phyloP scores from a whole-genome alignment of 92 coral and sea anemone species.

The Scolanthus callimorphus region DNA sequence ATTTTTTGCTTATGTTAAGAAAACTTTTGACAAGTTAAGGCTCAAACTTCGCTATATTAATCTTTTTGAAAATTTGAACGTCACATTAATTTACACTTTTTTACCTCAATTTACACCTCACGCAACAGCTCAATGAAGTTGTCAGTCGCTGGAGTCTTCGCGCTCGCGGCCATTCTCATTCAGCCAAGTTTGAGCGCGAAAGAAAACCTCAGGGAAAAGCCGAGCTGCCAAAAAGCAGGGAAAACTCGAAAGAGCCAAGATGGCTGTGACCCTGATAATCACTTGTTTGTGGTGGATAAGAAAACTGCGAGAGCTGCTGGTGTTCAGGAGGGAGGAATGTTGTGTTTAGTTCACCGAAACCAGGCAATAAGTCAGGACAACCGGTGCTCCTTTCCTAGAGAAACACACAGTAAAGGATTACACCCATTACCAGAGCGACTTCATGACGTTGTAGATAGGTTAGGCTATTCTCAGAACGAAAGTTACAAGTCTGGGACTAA shows the following conservation, averaged over 20 bases:
- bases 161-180: too few relatives aligned
- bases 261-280: neutral
- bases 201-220: too few relatives aligned
- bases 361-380: conserved; percentile 18
- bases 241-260: too few relatives aligned
- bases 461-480: neutral
- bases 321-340: neutral
- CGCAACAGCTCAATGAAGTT: neutral
- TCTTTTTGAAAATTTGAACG: neutral
- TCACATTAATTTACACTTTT: too few relatives aligned
- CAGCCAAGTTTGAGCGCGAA: too few relatives aligned
- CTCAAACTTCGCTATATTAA: neutral
- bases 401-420: neutral
- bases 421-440: conserved; percentile 1
- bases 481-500: conserved; percentile 10
- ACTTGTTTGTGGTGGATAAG: too few relatives aligned
- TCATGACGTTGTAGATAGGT: conserved; percentile 3
- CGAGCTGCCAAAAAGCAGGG: too few relatives aligned
- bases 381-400: conserved; percentile 28
- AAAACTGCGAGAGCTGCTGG: conserved; percentile 1
- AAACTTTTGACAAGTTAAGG: neutral
- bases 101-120: neutral
- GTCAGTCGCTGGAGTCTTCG: too few relatives aligned
- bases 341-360: conserved; percentile 19
- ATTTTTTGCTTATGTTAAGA: neutral